These are phyloP conservation scores for Bradysia coprophila DNA, from an alignment of 1,140 invertebrate genomes.

Conservation along the genomic window DNA sequence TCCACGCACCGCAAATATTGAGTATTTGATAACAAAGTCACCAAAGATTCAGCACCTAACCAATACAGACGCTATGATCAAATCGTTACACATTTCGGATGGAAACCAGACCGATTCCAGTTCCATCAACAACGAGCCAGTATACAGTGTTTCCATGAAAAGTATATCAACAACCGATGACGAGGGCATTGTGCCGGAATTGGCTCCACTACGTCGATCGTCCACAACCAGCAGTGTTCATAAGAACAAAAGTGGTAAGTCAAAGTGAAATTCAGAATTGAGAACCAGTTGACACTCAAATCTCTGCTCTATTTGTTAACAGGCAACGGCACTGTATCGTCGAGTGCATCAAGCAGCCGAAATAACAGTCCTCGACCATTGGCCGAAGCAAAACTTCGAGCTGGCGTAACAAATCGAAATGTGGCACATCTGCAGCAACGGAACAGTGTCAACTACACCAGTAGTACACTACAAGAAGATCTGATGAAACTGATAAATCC, in stretches of 20 bases:
- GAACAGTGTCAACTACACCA: constrained; percentile 41
- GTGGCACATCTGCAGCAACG: constrained; percentile 24
- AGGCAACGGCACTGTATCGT: constrained; percentile 28
- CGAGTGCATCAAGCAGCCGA: constrained; percentile 28
- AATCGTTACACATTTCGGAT: constrained; percentile 15
- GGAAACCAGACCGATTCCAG: constrained; percentile 31
- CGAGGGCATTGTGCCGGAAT: not conserved
- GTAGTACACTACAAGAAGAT: constrained; percentile 67
- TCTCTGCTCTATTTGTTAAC: too few relatives aligned
- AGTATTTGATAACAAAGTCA: constrained; percentile 7
- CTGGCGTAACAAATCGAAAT: constrained; percentile 23
- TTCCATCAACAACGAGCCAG: constrained; percentile 21
- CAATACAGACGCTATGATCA: not conserved
- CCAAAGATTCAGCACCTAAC: not conserved
- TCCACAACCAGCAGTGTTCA: constrained; percentile 13
- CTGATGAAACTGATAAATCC: constrained; percentile 76
- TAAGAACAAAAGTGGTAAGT: constrained; percentile 1
- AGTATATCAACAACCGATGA: not conserved
- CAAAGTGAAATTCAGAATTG: not conserved
- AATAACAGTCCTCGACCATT: constrained; percentile 40
- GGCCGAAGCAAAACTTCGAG: constrained; percentile 25
- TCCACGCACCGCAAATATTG: constrained; percentile 8
- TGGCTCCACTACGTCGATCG: constrained; percentile 2
- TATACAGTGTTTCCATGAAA: constrained; percentile 7
- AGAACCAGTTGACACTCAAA: not conserved